Base-by-base conservation (phyloP, 1,140 invertebrate genomes). In the Ephestia elutella region DNA sequence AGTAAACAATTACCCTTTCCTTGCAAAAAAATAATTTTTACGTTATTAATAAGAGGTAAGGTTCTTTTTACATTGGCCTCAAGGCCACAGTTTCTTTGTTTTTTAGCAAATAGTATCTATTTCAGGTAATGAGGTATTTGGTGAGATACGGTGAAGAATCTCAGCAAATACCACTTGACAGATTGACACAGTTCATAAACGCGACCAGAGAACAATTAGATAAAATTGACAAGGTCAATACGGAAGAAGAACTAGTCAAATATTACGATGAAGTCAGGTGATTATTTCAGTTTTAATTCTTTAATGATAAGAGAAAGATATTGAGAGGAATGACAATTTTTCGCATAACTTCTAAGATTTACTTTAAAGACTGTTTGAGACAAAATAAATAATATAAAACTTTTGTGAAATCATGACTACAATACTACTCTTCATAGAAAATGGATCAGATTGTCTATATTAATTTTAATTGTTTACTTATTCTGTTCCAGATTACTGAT, bases 401-500 rank as follows among this genome's bases (percentile, higher is more conserved):
- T 25, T 3, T 3, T 25, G 2, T 25, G 21, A 25, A 25, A 25
- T 25, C 21, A 25, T 25, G 21, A 3, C 21, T 25, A 25, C 2
- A 25, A 25, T n/a, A n/a, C n/a, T n/a, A n/a, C n/a, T n/a, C n/a
- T n/a, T n/a, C n/a, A 7, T 25, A 25, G 21, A 25, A 25, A 25
- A 25, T 25, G 7, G 7, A 25, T 3, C 21, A 25, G 7, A 3
- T 25, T 25, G 2, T 25, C 21, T 25, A 25, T 25, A 25, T 25
- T 15, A n/a, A 15, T 44, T 17, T 3, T 4, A 44, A 44, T 11
- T 11, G 8, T 7, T 8, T 5, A 10, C 25, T 56, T 51, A 49
- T 65, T 68, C 82, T 78, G 68, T 89, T 89, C 53, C 83, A 90
- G 90, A 54, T 70, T 85, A 11, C 92, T 94, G 73, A 87, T 96